Base-by-base conservation (phyloP, 2,888 invertebrate species). In the Lysandra bellargus region DNA sequence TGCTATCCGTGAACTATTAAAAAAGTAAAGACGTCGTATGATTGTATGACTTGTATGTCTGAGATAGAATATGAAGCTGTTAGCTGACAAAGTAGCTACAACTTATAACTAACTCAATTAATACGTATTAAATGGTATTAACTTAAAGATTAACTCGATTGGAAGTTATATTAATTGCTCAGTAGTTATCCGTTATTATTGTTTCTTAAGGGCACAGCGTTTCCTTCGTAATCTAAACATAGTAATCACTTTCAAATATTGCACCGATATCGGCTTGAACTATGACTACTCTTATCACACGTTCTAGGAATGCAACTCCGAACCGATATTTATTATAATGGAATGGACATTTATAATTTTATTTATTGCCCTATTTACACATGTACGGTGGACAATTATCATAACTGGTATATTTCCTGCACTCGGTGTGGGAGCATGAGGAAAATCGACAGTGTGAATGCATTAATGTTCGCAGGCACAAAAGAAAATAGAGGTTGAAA, bases 171-270 rank as follows among this genome's bases (percentile, higher is more conserved):
- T 14, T 69, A 69, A 69, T 69, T 37, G 33, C 6, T 17, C 33
- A 37, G 33, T 37, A 33, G 33, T 37, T 69, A 37, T 14, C 9
- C 1, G 33, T 37, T 69, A 17, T 14, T 30, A 30, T 33, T 33
- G 33, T 69, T 69, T 33, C 69, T 17, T 69, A 69, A 37, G 69
- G 33, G 69, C 33, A 69, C 7, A 69, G 69, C n/a, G 64, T 37
- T 69, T 69, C 69, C 69, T 69, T 69, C 33, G 33, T 69, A 23
- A 69, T 69, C 69, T 69, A 37, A 69, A 69, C 12, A 69, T 5
- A 69, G 69, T 69, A 37, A 69, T 69, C 82, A 79, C 81, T 82
- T 75, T 72, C 79, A 69, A 78, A 78, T 78, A 80, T 7, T 79
- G 74, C 78, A 78, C 74, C 80, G 80, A 73, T 73, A 80, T 75